Percentiles rank a stretch among this genome's conserved stretches.
These are phyloP conservation scores for Cyclura pinguis DNA, from an alignment of 2,797 vertebrate species.

Conservation along the genomic window DNA sequence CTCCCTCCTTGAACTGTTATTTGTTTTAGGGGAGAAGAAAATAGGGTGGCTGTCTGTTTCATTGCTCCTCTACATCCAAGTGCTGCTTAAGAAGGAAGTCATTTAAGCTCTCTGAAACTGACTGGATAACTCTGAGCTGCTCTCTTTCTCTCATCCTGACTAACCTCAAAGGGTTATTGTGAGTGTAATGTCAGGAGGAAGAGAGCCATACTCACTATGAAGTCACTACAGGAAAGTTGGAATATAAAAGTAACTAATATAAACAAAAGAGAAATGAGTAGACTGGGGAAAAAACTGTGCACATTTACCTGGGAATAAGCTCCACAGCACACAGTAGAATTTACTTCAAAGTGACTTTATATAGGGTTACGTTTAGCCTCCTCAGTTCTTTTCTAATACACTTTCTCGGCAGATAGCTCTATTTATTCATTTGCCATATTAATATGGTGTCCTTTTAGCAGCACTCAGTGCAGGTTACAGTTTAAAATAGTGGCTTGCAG, in stretches of 20 bases:
- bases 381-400: background rate
- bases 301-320: background rate
- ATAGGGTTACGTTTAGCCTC: background rate
- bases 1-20: background rate
- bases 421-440: background rate
- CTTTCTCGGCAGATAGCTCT: background rate
- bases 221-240: too few species aligned
- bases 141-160: too few species aligned
- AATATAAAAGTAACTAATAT: too few species aligned
- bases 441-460: background rate
- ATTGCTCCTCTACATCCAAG: background rate
- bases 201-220: too few species aligned
- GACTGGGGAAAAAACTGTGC: too few species aligned
- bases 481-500: background rate
- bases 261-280: too few species aligned
- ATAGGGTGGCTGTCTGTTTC: background rate
- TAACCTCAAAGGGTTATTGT: too few species aligned
- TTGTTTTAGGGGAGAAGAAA: background rate
- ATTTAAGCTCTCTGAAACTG: too few species aligned
- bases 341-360: background rate
- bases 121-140: too few species aligned
- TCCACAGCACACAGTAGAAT: background rate
- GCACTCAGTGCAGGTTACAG: background rate
- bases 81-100: background rate
- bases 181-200: too few species aligned